Conservation (phyloP, 2,888 invertebrate species). For the Xestia rhomboidea region DNA sequence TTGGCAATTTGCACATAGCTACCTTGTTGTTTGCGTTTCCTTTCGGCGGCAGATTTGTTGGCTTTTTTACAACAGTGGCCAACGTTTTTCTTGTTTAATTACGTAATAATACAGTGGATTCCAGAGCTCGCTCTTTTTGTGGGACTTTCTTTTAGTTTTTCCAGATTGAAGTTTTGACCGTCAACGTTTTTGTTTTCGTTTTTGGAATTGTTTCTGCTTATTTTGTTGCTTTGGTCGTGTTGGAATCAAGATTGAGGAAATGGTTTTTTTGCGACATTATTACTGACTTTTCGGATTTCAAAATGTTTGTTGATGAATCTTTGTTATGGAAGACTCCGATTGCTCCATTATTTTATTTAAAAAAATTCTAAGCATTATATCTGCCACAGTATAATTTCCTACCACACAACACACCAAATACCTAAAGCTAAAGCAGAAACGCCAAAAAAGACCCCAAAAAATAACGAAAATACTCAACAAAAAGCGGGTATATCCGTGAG, state of each 20-base stretch:
- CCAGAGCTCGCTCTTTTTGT: conserved; percentile 62
- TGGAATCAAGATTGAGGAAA: not conserved
- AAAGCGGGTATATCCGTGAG: conserved; percentile 46
- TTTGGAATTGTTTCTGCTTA: conserved; percentile 44
- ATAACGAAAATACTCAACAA: conserved; percentile 52
- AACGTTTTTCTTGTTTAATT: conserved; percentile 80
- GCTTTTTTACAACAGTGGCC: conserved; percentile 75
- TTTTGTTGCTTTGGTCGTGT: conserved; percentile 56
- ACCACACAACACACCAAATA: conserved; percentile 16
- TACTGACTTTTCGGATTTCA: not conserved
- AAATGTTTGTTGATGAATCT: not conserved
- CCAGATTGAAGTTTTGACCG: conserved; percentile 48
- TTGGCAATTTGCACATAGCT: conserved; percentile 80
- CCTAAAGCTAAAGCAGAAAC: conserved; percentile 22
- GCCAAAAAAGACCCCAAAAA: conserved; percentile 48
- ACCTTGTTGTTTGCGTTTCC: conserved; percentile 84
- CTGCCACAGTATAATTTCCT: conserved; percentile 14
- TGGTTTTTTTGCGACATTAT: not conserved
- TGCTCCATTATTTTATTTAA: not conserved
- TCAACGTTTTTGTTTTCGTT: conserved; percentile 40
- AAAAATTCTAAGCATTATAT: not conserved
- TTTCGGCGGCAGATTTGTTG: conserved; percentile 85
- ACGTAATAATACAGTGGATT: conserved; percentile 79
- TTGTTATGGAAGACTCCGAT: not conserved
- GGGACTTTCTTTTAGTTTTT: conserved; percentile 54